These are phyloP conservation scores for Cecidostiba fungosa DNA, from an alignment of 2,888 invertebrate genomes.

Conservation along the genomic window DNA sequence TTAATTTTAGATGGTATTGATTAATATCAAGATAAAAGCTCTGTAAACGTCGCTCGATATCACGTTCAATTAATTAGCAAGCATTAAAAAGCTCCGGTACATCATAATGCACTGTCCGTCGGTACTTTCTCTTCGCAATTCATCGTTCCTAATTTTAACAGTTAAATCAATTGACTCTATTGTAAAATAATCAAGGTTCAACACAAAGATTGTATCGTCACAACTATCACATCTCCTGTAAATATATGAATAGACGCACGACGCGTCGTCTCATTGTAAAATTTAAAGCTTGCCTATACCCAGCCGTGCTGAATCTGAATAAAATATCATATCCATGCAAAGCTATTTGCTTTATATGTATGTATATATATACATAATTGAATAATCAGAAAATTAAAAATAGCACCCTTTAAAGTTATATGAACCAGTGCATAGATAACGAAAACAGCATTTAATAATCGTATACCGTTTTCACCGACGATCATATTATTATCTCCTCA, in stretches of 20 bases:
- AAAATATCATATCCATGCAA: not conserved
- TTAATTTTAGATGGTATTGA: not conserved
- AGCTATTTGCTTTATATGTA: not conserved
- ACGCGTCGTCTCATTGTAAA: not conserved
- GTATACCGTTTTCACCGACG: too few species aligned
- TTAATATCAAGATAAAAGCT: not conserved
- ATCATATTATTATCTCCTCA: too few species aligned
- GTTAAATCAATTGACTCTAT: too few species aligned
- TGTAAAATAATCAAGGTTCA: too few species aligned
- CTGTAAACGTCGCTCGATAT: not conserved
- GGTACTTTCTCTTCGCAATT: not conserved
- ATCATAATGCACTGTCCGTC: not conserved
- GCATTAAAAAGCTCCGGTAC: not conserved
- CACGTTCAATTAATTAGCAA: not conserved
- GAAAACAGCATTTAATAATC: too few species aligned
- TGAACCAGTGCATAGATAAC: not conserved
- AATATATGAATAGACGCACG: too few species aligned
- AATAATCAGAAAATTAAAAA: constrained; percentile 14
- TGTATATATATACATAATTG: not conserved
- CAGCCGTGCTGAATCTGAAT: not conserved
- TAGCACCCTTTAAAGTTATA: not conserved
- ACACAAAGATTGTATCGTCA: too few species aligned
- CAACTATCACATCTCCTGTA: too few species aligned
- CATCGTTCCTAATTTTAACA: not conserved
- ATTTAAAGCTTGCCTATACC: not conserved